Conservation (phyloP, 2,888 invertebrate species). For the Pemphredon lugubris region DNA sequence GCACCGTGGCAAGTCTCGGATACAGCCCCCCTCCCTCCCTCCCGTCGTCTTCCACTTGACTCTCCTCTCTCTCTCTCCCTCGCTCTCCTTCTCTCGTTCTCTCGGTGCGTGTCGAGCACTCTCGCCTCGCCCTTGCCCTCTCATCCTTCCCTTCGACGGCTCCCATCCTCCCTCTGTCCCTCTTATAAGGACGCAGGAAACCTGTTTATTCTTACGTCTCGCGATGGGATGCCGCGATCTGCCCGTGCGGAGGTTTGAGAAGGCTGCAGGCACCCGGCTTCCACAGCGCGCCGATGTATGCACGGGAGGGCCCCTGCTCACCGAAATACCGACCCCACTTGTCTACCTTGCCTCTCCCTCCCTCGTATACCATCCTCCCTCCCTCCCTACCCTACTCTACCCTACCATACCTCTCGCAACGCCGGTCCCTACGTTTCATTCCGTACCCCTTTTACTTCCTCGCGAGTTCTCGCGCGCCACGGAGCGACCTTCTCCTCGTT, state of each 20-base stretch:
- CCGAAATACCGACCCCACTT: constrained; percentile 58
- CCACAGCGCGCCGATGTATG: constrained; percentile 54
- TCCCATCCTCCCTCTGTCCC: constrained; percentile 35
- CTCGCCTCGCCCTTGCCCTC: constrained; percentile 57
- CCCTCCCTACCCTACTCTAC: constrained; percentile 16
- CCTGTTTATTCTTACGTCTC: constrained; percentile 73
- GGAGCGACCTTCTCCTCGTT: constrained; percentile 48
- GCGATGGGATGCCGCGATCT: constrained; percentile 69
- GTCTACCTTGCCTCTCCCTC: constrained; percentile 34
- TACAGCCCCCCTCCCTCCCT: constrained; percentile 14
- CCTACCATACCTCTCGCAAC: no score
- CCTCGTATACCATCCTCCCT: constrained; percentile 23
- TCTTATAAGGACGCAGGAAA: constrained; percentile 72
- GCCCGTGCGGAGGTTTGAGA: constrained; percentile 42
- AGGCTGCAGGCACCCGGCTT: constrained; percentile 52
- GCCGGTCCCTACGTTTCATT: constrained; percentile 19
- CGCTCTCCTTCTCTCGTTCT: constrained; percentile 2
- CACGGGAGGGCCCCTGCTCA: constrained; percentile 38
- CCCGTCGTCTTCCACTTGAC: constrained; percentile 8
- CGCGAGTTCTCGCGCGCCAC: constrained; percentile 22
- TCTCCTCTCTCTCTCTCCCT: constrained; percentile 16
- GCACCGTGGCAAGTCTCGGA: constrained; percentile 23
- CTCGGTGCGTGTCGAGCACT: constrained; percentile 63
- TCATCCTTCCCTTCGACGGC: constrained; percentile 47
- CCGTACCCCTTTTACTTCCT: constrained; percentile 5